Evolutionary conservation across 2,888 invertebrate species (phyloP).

Genomic region (Eueremaeus valkanovi): DNA sequence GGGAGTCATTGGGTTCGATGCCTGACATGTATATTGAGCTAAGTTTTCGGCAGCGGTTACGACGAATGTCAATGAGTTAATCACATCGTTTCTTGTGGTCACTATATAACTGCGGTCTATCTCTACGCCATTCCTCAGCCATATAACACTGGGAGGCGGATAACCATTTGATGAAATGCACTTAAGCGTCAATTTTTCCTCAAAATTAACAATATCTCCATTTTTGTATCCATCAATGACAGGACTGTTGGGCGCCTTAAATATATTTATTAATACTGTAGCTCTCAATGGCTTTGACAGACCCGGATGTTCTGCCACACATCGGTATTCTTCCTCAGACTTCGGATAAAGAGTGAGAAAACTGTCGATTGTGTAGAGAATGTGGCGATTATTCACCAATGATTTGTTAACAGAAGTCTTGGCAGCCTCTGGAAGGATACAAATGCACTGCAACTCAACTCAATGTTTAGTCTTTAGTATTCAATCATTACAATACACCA

Average conservation of each 20-base stretch:
- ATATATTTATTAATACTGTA: constrained; percentile 39
- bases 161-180: constrained; percentile 41
- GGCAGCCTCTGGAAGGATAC: constrained; percentile 40
- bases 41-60: constrained; percentile 51
- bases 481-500: too few relatives aligned
- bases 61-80: constrained; percentile 46
- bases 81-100: constrained; percentile 48
- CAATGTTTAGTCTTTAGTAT: neutral
- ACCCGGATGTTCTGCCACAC: constrained; percentile 42
- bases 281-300: constrained; percentile 41
- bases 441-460: neutral
- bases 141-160: constrained; percentile 42
- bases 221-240: constrained; percentile 42
- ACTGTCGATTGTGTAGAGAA: constrained; percentile 41
- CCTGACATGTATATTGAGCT: constrained; percentile 53
- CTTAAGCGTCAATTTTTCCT: constrained; percentile 37
- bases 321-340: constrained; percentile 40
- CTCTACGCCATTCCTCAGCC: constrained; percentile 43
- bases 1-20: constrained; percentile 48
- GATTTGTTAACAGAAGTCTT: constrained; percentile 41
- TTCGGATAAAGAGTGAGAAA: constrained; percentile 46
- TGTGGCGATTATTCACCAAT: constrained; percentile 37
- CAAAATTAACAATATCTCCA: constrained; percentile 37
- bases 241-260: constrained; percentile 35
- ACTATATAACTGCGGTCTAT: constrained; percentile 37